These are phyloP conservation scores for Caenorhabditis wallacei DNA, from an alignment of 2,888 invertebrate species.

Conservation along the genomic window DNA sequence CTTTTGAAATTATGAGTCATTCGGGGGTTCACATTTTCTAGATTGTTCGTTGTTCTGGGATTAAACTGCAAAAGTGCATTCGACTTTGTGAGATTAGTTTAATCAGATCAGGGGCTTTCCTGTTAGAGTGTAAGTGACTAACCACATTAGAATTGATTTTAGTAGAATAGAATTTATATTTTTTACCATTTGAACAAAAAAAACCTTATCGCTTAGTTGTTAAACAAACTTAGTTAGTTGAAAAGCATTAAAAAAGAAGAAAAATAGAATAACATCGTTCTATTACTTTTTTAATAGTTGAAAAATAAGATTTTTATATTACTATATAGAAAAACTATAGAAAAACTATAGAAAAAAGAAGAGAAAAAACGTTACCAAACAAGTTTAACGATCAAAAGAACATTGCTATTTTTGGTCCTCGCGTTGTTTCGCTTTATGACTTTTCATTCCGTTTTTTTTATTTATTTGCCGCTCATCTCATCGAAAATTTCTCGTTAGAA, in stretches of 20 bases:
- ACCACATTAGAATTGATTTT: not conserved
- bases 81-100: constrained; percentile 1
- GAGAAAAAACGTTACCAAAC: not conserved
- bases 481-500: constrained; percentile 18
- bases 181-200: not conserved
- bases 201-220: no score
- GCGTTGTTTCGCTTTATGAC: constrained; percentile 6
- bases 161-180: no score
- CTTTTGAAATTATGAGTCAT: not conserved
- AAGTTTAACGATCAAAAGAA: constrained; percentile 30
- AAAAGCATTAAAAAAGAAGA: no score
- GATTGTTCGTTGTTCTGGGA: constrained; percentile 2
- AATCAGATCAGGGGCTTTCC: constrained; percentile 1
- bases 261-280: no score
- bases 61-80: constrained; percentile 11
- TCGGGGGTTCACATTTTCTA: not conserved
- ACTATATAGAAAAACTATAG: not conserved
- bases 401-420: constrained; percentile 15
- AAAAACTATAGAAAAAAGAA: not conserved
- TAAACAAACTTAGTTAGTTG: no score
- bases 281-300: no score
- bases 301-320: not conserved
- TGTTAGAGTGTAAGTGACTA: constrained; percentile 13
- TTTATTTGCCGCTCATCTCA: constrained; percentile 13
- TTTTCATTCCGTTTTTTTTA: constrained; percentile 13